Base-by-base conservation (phyloP, 2,888 invertebrate species). In the Ophion slaviceki region DNA sequence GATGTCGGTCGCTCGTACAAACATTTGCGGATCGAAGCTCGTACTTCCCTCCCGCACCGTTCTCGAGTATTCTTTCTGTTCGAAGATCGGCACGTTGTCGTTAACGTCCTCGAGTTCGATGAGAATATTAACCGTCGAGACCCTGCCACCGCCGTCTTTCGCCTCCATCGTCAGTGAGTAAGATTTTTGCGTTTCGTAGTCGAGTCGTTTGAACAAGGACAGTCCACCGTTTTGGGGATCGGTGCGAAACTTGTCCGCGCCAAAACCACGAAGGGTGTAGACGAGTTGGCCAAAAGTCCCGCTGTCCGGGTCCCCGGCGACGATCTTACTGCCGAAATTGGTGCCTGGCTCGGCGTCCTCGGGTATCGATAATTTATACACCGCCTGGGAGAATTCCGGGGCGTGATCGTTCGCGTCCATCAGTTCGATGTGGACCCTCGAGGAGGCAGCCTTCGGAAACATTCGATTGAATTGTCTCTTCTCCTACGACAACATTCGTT, bases 111-210 rank as follows among this genome's bases (percentile, higher is more conserved):
- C 91, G 0, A 97, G 95, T 87, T 97, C 96, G 17, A 97, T 95
- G 74, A 96, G 95, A 59, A 97, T 94, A 92, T 97, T 97, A 0
- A 96, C 96, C 45, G 96, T 96, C 0, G 96, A 95, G 17, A 96
- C 95, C 88, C 96, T 95, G 0, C 97, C 97, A 0, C 98, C 98
- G 0, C 97, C 97, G 91, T 98, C 98, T 86, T 95, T 96, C 0
- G 98, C 98, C 86, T 97, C 97, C 77, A 97, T 95, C 0, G 97
- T 97, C 81, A 98, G 93, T 82, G 97, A 97, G 88, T 97, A 98
- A 82, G 96, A 96, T 89, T 96, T 97, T 89, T 97, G 97, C 14
- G 95, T 95, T 92, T 98, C 98, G 91, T 97, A 97, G 92, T 98
- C 97, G 68, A 98, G 93, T 7, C 94, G 90, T 86, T 95, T 95